phyloP scores from a whole-genome alignment of 2,888 invertebrate genomes.

The Aspidiotus rigidus region DNA sequence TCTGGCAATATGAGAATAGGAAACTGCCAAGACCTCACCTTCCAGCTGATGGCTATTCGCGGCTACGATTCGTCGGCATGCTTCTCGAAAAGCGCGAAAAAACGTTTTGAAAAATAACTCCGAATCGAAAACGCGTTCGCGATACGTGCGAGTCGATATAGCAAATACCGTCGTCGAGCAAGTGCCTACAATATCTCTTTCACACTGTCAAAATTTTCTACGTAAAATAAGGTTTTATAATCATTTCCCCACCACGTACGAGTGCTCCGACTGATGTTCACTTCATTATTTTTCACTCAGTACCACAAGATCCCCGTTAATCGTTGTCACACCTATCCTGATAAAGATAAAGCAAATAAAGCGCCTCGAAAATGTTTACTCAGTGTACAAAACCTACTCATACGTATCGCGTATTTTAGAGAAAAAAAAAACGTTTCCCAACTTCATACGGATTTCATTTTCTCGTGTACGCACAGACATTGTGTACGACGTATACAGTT shows the following conservation, averaged over 20 bases:
- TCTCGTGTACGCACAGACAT: conserved; percentile 1
- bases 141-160: not conserved
- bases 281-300: conserved; percentile 16
- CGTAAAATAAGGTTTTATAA: conserved; percentile 26
- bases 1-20: conserved; percentile 50
- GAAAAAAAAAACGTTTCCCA: not conserved
- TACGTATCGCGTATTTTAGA: conserved; percentile 10
- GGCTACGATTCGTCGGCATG: not conserved
- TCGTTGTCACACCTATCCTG: conserved; percentile 33
- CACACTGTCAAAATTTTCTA: conserved; percentile 21
- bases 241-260: conserved; percentile 26
- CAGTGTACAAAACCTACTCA: conserved; percentile 19
- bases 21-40: conserved; percentile 30
- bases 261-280: conserved; percentile 15
- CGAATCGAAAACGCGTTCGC: conserved; percentile 11
- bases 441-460: conserved; percentile 18
- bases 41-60: conserved; percentile 26
- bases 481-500: no score
- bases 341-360: conserved; percentile 33
- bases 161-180: not conserved
- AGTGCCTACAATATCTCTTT: not conserved
- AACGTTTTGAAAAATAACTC: conserved; percentile 4
- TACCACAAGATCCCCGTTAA: conserved; percentile 30
- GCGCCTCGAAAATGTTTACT: conserved; percentile 30
- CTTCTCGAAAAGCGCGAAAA: not conserved